phyloP scores from a whole-genome alignment of 2,888 invertebrate genomes.

The Watsonalla cultraria region DNA sequence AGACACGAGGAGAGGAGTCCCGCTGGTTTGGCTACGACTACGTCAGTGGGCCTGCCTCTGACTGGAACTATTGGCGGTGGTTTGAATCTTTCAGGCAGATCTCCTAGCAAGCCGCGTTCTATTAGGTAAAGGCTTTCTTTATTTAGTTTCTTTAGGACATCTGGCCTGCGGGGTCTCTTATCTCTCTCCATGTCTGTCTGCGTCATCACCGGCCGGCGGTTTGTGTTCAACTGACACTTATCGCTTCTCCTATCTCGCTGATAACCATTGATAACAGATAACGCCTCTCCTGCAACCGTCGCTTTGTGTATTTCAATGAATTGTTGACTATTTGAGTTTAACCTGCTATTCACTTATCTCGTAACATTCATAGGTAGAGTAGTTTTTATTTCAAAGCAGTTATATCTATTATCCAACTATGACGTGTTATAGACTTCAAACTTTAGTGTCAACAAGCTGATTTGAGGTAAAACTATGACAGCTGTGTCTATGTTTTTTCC shows the following conservation, averaged over 20 bases:
- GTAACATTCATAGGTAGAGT: too few species aligned
- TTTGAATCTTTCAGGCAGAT: constrained; percentile 60
- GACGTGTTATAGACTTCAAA: too few species aligned
- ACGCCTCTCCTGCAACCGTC: neutral
- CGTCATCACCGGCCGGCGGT: constrained; percentile 56
- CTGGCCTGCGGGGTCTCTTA: constrained; percentile 52
- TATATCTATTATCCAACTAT: too few species aligned
- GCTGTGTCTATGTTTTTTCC: too few species aligned
- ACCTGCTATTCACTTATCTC: constrained; percentile 1
- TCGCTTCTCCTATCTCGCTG: constrained; percentile 49
- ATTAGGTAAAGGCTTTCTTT: constrained; percentile 59
- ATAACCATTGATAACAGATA: constrained; percentile 53
- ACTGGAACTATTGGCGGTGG: constrained; percentile 47
- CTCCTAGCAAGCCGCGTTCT: constrained; percentile 64
- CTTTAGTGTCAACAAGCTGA: too few species aligned
- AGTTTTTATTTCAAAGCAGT: too few species aligned
- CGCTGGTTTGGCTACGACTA: constrained; percentile 69
- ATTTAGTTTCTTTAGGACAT: constrained; percentile 62
- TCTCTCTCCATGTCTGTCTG: constrained; percentile 57
- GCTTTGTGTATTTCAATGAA: neutral
- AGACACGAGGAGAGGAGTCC: constrained; percentile 59
- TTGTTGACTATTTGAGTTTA: constrained; percentile 5
- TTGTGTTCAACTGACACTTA: constrained; percentile 52
- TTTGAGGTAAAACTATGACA: too few species aligned
- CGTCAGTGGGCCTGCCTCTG: constrained; percentile 48